Conservation (phyloP, 2,113 vertebrate species). For the Anolis sagrei region DNA sequence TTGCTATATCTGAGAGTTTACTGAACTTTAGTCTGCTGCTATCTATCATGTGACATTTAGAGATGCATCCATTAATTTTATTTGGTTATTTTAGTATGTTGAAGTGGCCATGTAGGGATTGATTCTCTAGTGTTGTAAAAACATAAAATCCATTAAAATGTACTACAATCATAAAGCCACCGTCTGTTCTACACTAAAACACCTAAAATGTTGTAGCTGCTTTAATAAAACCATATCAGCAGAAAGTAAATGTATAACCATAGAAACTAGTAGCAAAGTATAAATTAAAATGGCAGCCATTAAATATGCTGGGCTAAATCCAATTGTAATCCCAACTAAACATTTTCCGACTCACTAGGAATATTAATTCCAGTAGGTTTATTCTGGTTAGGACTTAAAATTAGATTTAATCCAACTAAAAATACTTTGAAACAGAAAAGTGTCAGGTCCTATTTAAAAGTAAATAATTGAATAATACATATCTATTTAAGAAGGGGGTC, state of each 20-base stretch:
- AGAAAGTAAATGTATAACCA: neutral
- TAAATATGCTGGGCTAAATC: neutral
- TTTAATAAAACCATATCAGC: neutral
- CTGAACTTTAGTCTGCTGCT: neutral
- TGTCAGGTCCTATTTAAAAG: too few relatives aligned
- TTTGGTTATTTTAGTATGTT: neutral
- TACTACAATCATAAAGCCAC: neutral
- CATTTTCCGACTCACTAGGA: too few relatives aligned
- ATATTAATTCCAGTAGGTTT: too few relatives aligned
- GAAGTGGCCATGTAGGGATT: neutral
- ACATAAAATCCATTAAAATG: neutral
- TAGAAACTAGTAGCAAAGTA: neutral
- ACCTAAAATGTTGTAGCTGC: neutral
- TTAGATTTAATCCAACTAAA: too few relatives aligned
- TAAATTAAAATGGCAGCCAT: neutral
- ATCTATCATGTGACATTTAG: neutral
- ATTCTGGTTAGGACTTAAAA: too few relatives aligned
- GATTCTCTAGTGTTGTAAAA: neutral
- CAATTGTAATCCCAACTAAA: too few relatives aligned
- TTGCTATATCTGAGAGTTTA: neutral
- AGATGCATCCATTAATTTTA: neutral
- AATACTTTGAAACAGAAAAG: too few relatives aligned
- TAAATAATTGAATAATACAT: too few relatives aligned
- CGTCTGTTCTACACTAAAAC: neutral
- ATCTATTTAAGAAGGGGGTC: too few relatives aligned